These are phyloP conservation scores for Apamea crenata DNA, from an alignment of 2,888 invertebrate species.

Conservation along the genomic window DNA sequence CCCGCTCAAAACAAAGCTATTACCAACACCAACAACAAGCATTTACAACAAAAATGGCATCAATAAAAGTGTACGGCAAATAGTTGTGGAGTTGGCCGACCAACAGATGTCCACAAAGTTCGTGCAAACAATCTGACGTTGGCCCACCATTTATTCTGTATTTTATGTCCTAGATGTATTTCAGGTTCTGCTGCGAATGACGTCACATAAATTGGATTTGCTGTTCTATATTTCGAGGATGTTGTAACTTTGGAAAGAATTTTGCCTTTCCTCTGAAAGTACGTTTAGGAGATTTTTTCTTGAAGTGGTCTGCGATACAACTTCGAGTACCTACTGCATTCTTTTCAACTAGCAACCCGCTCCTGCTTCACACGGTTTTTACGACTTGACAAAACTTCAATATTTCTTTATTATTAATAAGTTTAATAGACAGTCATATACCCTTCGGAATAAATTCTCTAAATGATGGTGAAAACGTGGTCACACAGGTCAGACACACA, in stretches of 20 bases:
- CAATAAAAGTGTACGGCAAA: conserved; percentile 49
- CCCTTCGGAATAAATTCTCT: too few species aligned
- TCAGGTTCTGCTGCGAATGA: conserved; percentile 20
- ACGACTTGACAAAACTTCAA: too few species aligned
- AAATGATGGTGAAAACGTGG: too few species aligned
- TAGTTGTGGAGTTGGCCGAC: conserved; percentile 43
- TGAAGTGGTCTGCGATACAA: neutral
- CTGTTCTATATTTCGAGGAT: conserved; percentile 22
- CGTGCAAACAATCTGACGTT: conserved; percentile 29
- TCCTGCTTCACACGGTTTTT: too few species aligned
- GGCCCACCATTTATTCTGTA: conserved; percentile 34
- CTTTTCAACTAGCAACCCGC: too few species aligned
- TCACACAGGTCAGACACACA: too few species aligned
- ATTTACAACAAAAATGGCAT: conserved; percentile 48
- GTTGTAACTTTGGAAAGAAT: conserved; percentile 1
- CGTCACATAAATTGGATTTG: conserved; percentile 27
- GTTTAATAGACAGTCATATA: too few species aligned
- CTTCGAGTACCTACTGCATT: too few species aligned
- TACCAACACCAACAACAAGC: conserved; percentile 41
- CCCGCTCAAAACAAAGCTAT: conserved; percentile 20
- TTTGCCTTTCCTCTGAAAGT: neutral
- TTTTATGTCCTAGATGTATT: conserved; percentile 49
- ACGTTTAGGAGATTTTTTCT: neutral
- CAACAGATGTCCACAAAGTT: conserved; percentile 49
- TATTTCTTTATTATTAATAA: too few species aligned